Base-by-base conservation (phyloP, 2,888 invertebrate genomes). In the Lithophane ornitopus region DNA sequence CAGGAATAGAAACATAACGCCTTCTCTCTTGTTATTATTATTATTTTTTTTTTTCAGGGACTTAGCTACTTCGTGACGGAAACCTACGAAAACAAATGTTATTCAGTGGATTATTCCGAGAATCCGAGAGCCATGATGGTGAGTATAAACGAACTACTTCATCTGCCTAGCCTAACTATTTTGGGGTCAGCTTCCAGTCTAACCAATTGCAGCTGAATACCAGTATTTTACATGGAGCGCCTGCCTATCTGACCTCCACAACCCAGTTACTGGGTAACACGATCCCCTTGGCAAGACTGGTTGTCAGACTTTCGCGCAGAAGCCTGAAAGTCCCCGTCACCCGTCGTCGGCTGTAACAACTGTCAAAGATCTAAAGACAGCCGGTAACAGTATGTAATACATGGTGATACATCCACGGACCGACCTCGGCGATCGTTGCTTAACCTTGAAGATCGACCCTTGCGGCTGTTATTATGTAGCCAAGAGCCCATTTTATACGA, bases 11-110 rank as follows among this genome's bases (percentile, higher is more conserved):
- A 62, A 41, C 9, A n/a, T 2, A 26, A 3, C 41, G 19, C 11
- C 6, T 28, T 49, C 9, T 39, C 7, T n/a, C 46, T 19, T 39
- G 16, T 26, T 28, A 16, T 28, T 74, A 14, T 14, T 14, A n/a
- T 68, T 79, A 34, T 26, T 72, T 63, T 73, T 41, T 74, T 6
- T 68, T 90, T 90, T 70, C 90, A 91, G 91, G 85, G 88, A 7
- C 0, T 90, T 0, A 68, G 74, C 19, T 91, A 87, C 63, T 41
- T 88, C 0, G 70, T 84, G 0, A 70, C 72, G 4, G 88, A 89
- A 52, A 79, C 46, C 22, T 89, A 91, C 96, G 82, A 94, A 98
- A 89, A 98, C 98, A 92, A 98, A 98, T 98, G 98, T 97, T 95
- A 97, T 94, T 90, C 82, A 4, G 80, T 91, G 8, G 90, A 91